Conservation (phyloP, 2,888 invertebrate genomes). For the Drosophila mulleri region DNA sequence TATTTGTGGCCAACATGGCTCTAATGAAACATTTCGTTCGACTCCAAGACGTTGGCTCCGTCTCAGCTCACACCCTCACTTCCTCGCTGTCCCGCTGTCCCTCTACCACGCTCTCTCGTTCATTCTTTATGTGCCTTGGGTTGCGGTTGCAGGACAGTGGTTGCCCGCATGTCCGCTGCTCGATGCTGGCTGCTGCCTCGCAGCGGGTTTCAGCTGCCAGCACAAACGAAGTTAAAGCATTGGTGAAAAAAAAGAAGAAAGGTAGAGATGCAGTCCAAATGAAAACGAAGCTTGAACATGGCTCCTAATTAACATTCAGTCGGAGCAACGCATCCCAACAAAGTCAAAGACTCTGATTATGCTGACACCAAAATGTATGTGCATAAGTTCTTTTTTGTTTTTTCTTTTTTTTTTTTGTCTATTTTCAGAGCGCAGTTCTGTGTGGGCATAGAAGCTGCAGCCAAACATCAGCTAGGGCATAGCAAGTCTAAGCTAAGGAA, state of each 20-base stretch:
- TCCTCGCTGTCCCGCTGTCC: no score
- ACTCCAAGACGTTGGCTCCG: conserved; percentile 58
- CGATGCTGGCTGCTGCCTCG: neutral
- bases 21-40: conserved; percentile 77
- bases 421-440: neutral
- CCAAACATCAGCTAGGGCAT: neutral
- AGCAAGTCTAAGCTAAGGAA: no score
- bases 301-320: conserved; percentile 51
- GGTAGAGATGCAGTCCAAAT: conserved; percentile 22
- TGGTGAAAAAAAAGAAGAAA: conserved; percentile 8
- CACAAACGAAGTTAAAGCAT: conserved; percentile 56
- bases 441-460: no score
- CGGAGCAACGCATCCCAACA: neutral
- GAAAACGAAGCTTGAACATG: conserved; percentile 51
- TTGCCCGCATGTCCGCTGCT: conserved; percentile 15
- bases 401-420: neutral
- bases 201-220: conserved; percentile 20
- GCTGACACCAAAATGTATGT: conserved; percentile 6
- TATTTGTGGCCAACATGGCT: conserved; percentile 71
- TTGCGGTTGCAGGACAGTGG: conserved; percentile 74
- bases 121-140: neutral
- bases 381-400: neutral
- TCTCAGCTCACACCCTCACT: conserved; percentile 27
- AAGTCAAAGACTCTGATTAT: conserved; percentile 13
- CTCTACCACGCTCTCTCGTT: neutral